Conservation (phyloP, 2,113 vertebrate species). For the Eudyptes chrysolophus region DNA sequence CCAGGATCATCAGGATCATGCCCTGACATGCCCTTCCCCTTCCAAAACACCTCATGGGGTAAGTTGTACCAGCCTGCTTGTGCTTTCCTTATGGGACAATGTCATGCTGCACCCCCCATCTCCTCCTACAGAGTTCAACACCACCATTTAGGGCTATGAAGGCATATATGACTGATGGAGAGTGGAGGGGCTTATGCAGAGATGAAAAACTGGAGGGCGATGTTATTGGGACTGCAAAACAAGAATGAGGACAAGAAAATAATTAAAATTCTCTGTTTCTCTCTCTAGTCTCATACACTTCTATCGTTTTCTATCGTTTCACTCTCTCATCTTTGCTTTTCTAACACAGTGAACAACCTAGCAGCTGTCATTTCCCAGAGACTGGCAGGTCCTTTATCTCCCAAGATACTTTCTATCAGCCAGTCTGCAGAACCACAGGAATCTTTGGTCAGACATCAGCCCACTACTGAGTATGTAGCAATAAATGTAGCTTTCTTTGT, state of each 20-base stretch:
- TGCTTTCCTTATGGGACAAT: too few relatives aligned
- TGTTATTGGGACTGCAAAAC: neutral
- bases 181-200: neutral
- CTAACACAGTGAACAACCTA: neutral
- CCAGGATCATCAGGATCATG: neutral
- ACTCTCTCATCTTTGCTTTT: neutral
- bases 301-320: neutral
- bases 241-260: neutral
- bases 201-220: neutral
- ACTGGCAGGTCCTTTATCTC: neutral
- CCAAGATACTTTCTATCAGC: neutral
- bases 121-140: neutral
- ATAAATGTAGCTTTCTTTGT: neutral
- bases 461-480: neutral
- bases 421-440: neutral
- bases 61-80: neutral
- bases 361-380: neutral
- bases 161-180: fast-evolving
- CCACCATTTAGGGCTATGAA: neutral
- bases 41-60: neutral
- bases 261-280: neutral
- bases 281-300: neutral
- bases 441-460: neutral
- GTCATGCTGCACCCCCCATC: too few relatives aligned
- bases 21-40: neutral